These are phyloP conservation scores for Orthonyx spaldingii DNA, from an alignment of 2,113 vertebrate species.

Conservation along the genomic window DNA sequence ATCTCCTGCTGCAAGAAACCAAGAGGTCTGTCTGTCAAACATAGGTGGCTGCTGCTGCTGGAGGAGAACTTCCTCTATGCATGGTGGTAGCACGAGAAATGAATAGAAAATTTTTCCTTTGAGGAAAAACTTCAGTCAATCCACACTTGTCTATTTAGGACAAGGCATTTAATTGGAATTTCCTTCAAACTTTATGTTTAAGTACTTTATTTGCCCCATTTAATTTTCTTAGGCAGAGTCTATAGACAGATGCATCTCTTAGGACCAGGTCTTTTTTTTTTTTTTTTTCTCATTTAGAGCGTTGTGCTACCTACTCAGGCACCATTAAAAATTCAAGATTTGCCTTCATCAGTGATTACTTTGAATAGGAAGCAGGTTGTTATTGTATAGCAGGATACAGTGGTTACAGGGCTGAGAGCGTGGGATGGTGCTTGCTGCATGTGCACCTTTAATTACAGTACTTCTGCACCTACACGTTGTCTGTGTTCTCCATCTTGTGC, in stretches of 20 bases:
- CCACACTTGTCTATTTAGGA: background rate
- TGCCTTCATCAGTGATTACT: conserved; percentile 30
- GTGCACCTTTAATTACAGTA: background rate
- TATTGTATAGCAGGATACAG: background rate
- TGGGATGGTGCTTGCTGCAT: background rate
- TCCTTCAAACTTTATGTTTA: conserved; percentile 12
- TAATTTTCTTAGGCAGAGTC: conserved; percentile 25
- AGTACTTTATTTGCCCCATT: background rate
- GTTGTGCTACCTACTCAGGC: background rate
- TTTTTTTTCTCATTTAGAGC: background rate
- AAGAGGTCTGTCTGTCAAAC: background rate
- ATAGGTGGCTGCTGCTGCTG: background rate
- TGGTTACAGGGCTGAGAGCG: background rate
- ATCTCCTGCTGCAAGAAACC: background rate
- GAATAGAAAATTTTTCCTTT: background rate
- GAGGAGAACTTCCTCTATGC: background rate
- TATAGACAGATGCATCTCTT: background rate
- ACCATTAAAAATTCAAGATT: conserved; percentile 38
- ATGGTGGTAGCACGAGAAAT: background rate
- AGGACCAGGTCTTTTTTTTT: background rate
- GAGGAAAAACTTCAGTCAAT: background rate
- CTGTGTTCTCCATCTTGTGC: background rate
- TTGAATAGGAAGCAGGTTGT: background rate
- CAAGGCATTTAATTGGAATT: background rate
- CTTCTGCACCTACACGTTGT: background rate